A percentile compares a stretch with the other conserved stretches of the same genome.
These are phyloP conservation scores for Heliothis virescens DNA, from an alignment of 1,140 invertebrate genomes.

Conservation along the genomic window DNA sequence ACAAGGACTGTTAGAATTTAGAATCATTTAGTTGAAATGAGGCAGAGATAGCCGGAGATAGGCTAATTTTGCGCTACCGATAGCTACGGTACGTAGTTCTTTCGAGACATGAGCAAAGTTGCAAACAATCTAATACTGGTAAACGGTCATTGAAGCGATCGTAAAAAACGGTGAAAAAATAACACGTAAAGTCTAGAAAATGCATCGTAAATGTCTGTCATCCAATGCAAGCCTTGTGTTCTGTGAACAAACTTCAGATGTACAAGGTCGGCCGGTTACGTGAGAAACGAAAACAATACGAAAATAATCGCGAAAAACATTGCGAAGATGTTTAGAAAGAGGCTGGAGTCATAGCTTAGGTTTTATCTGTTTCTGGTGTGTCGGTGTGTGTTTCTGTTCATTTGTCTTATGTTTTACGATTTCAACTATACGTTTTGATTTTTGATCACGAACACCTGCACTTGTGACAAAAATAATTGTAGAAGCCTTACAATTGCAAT, in stretches of 20 bases:
- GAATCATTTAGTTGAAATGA: too few relatives aligned
- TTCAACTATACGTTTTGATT: too few relatives aligned
- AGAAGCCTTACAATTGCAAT: too few relatives aligned
- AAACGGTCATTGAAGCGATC: not conserved
- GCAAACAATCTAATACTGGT: not conserved
- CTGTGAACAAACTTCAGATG: conserved; percentile 19
- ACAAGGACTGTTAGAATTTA: too few relatives aligned
- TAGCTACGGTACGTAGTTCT: too few relatives aligned
- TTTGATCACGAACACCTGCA: too few relatives aligned
- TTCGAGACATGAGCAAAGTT: not conserved
- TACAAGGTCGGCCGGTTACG: conserved; percentile 29
- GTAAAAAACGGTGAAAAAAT: not conserved
- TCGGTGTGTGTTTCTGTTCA: not conserved
- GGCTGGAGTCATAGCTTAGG: not conserved
- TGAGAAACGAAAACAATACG: conserved; percentile 41
- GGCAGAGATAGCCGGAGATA: too few relatives aligned
- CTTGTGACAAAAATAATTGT: too few relatives aligned
- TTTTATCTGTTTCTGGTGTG: not conserved
- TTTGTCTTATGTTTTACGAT: not conserved
- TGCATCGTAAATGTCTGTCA: conserved; percentile 15
- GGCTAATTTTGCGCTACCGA: too few relatives aligned
- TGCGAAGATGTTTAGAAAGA: conserved; percentile 13
- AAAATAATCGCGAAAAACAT: conserved; percentile 40
- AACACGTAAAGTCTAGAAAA: conserved; percentile 5
- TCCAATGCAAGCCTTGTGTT: conserved; percentile 30